Evolutionary conservation across 2,797 vertebrate species (phyloP).

Genomic region (Girardinus metallicus): DNA sequence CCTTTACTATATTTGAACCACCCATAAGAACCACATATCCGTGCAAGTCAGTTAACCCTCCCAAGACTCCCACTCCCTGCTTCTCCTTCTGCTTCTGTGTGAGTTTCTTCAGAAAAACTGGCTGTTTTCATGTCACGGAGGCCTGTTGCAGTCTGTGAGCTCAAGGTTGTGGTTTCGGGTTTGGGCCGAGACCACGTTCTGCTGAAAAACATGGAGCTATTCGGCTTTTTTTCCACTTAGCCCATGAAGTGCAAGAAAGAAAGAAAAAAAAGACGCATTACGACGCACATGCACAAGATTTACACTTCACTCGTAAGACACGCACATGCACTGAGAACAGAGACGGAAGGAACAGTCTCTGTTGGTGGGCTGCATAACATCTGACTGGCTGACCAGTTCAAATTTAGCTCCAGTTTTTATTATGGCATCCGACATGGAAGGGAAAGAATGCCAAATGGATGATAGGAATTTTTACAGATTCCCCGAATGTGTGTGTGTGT

Average conservation of each 20-base stretch:
- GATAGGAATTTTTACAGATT: constrained; percentile 79
- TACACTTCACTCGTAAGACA: constrained; percentile 17
- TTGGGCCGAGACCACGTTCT: constrained; percentile 77
- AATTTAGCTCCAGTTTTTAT: constrained; percentile 72
- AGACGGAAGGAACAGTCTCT: constrained; percentile 39
- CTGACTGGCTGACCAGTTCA: constrained; percentile 70
- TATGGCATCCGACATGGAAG: constrained; percentile 60
- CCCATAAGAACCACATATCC: constrained; percentile 46
- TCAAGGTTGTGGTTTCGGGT: constrained; percentile 84
- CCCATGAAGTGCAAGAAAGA: constrained; percentile 74
- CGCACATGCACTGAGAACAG: not conserved
- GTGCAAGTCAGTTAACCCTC: constrained; percentile 59
- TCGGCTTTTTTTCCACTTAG: constrained; percentile 76
- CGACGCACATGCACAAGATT: constrained; percentile 19
- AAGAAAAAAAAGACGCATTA: constrained; percentile 17
- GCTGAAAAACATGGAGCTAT: constrained; percentile 80
- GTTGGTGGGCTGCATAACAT: constrained; percentile 69
- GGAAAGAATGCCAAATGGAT: constrained; percentile 70
- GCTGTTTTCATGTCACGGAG: constrained; percentile 78
- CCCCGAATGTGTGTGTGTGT: constrained; percentile 34
- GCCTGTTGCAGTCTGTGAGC: constrained; percentile 75
- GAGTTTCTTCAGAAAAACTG: constrained; percentile 65
- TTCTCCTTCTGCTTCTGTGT: constrained; percentile 44
- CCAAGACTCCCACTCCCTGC: constrained; percentile 25
- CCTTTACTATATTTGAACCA: constrained; percentile 24